Percentiles rank a stretch among this genome's conserved stretches.
These are phyloP conservation scores for Hippocampus kuda DNA, from an alignment of 2,797 vertebrate species.

Conservation along the genomic window DNA sequence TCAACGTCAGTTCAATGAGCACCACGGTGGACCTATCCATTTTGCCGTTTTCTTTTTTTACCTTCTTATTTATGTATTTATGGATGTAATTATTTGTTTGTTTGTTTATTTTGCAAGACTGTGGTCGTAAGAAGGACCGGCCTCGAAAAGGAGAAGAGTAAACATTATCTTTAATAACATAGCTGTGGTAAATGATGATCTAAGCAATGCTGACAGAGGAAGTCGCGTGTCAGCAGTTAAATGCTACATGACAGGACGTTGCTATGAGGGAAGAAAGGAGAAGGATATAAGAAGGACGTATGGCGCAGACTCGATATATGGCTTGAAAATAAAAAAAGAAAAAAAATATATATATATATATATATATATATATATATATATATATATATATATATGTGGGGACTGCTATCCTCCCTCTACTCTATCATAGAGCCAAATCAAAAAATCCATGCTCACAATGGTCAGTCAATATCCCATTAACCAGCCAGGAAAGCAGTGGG, in stretches of 20 bases:
- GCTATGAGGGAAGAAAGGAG: conserved; percentile 32
- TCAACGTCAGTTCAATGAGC: background rate
- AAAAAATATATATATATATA: background rate
- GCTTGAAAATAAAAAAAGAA: background rate
- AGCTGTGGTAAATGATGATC: conserved; percentile 57
- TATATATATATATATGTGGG: conserved; percentile 11
- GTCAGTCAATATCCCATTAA: conserved; percentile 78
- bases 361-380: background rate
- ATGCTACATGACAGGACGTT: conserved; percentile 66
- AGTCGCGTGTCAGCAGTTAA: conserved; percentile 62
- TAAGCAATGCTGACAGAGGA: conserved; percentile 58
- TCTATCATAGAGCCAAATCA: conserved; percentile 63
- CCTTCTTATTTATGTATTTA: background rate
- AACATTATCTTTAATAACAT: conserved; percentile 37
- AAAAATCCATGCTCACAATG: conserved; percentile 73
- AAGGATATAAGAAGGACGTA: conserved; percentile 13
- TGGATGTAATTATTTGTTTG: background rate
- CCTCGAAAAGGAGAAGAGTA: conserved; percentile 1
- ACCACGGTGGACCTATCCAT: background rate
- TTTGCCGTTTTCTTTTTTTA: background rate
- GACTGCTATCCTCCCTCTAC: conserved; percentile 10
- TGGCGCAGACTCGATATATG: conserved; percentile 13
- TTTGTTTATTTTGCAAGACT: too few relatives aligned
- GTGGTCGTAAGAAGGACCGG: background rate
- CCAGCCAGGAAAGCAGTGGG: conserved; percentile 46